phyloP scores from a whole-genome alignment of 2,797 vertebrate species.

The Pseudopleuronectes americanus region DNA sequence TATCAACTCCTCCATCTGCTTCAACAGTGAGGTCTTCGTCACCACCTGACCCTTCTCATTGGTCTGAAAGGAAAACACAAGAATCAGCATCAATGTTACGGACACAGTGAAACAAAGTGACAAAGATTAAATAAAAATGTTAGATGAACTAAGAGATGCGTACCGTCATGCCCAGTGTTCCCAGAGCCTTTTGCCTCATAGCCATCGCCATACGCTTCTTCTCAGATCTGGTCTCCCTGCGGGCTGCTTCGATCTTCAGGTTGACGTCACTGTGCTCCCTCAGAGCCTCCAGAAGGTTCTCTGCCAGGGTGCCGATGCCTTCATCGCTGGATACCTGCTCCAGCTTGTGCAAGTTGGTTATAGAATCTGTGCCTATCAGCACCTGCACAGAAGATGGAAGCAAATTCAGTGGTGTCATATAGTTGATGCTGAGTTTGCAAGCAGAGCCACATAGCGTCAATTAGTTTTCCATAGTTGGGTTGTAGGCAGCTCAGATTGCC shows the following conservation, averaged over 20 bases:
- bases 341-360: constrained; percentile 97
- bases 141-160: not conserved
- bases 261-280: constrained; percentile 95
- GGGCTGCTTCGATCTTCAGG: constrained; percentile 95
- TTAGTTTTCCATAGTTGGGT: not conserved
- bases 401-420: constrained; percentile 4
- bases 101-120: not conserved
- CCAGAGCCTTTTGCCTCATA: constrained; percentile 98
- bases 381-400: constrained; percentile 76
- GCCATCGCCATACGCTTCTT: constrained; percentile 99
- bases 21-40: constrained; percentile 95
- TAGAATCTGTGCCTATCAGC: constrained; percentile 96
- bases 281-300: constrained; percentile 96
- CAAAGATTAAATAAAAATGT: not conserved
- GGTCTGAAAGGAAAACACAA: constrained; percentile 84
- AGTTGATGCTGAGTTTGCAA: not conserved
- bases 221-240: constrained; percentile 95
- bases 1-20: constrained; percentile 99
- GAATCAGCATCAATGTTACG: not conserved
- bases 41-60: constrained; percentile 99
- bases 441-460: not conserved
- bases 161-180: constrained; percentile 98
- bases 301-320: constrained; percentile 96
- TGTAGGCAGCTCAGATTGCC: not conserved
- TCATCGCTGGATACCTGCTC: constrained; percentile 99